These are phyloP conservation scores for Xenops minutus DNA, from an alignment of 2,797 vertebrate species.

Conservation along the genomic window DNA sequence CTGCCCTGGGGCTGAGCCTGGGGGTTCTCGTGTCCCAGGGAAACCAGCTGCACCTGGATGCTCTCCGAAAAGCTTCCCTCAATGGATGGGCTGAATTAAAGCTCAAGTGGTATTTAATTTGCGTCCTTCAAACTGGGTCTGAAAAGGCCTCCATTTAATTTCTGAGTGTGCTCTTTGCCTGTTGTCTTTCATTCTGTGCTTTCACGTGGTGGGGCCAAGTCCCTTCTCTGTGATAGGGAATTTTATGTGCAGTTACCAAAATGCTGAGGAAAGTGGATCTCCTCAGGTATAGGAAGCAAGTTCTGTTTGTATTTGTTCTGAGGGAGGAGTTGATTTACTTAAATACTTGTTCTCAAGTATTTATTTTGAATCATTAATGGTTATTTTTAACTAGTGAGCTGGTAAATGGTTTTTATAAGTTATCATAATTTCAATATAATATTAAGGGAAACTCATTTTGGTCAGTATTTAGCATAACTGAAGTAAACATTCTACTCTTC, in stretches of 20 bases:
- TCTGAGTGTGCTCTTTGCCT: not conserved
- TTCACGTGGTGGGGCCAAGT: not conserved
- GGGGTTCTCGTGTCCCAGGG: fast-evolving
- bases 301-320: not conserved
- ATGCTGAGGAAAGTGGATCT: not conserved
- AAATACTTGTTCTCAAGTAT: not conserved
- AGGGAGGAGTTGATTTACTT: not conserved
- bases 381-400: not conserved
- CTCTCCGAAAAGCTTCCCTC: not conserved
- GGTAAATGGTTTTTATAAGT: not conserved
- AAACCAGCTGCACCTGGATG: not conserved
- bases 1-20: not conserved
- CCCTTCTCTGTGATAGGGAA: not conserved
- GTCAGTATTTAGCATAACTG: not conserved
- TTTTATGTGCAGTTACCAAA: not conserved
- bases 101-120: not conserved
- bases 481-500: not conserved
- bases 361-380: not conserved
- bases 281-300: not conserved
- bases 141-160: not conserved
- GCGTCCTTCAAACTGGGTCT: not conserved
- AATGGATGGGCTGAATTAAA: not conserved
- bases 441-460: not conserved
- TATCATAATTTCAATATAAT: not conserved
- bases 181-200: not conserved